Evolutionary conservation across 2,797 vertebrate species (phyloP).

Genomic region (Pseudochaenichthys georgianus): DNA sequence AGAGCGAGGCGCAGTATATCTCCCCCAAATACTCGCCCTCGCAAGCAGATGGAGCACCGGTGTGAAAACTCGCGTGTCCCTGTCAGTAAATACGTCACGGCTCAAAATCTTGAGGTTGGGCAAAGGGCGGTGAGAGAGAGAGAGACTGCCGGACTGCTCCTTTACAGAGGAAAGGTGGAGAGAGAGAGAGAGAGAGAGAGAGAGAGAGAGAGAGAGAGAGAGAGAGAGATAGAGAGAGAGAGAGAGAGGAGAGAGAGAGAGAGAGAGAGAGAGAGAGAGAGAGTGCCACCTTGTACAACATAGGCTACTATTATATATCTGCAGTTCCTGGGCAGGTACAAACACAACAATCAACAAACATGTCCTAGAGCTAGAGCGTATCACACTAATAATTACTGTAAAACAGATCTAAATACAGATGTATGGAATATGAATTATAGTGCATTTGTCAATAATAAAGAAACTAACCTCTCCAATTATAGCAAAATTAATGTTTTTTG

Average conservation of each 20-base stretch:
- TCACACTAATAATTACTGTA: too few relatives aligned
- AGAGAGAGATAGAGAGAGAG: neutral
- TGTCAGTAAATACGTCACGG: constrained; percentile 86
- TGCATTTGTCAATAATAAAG: too few relatives aligned
- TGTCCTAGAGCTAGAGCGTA: too few relatives aligned
- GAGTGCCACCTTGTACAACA: too few relatives aligned
- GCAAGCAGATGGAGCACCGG: constrained; percentile 81
- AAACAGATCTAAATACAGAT: too few relatives aligned
- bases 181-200: neutral
- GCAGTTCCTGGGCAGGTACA: too few relatives aligned
- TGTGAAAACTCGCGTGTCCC: constrained; percentile 89
- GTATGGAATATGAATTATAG: too few relatives aligned
- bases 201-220: constrained; percentile 7
- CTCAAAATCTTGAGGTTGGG: constrained; percentile 71
- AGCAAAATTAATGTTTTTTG: too few relatives aligned
- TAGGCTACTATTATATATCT: too few relatives aligned
- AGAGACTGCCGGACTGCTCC: constrained; percentile 33
- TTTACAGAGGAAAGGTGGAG: constrained; percentile 24
- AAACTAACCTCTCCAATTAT: too few relatives aligned
- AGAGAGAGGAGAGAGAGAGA: neutral
- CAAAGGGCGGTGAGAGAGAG: constrained; percentile 22
- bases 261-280: too few relatives aligned
- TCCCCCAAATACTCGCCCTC: constrained; percentile 81
- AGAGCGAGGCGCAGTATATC: constrained; percentile 82
- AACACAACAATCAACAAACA: too few relatives aligned